Evolutionary conservation across 2,888 invertebrate species (phyloP).

Genomic region (Scotopteryx bipunctaria): DNA sequence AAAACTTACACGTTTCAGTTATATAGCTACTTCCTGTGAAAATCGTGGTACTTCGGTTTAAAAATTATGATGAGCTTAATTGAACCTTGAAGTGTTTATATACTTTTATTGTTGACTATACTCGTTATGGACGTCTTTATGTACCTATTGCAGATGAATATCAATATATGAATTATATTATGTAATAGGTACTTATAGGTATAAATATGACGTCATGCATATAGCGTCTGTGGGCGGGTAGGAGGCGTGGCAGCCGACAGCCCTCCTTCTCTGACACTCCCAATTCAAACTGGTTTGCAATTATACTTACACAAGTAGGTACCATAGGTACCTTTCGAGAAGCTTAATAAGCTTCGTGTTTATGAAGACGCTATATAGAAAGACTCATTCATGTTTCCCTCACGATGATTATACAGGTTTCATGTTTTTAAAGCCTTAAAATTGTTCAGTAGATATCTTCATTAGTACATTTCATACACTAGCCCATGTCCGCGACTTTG

Average conservation of each 20-base stretch:
- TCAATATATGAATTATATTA: conserved; percentile 1
- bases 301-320: conserved; percentile 40
- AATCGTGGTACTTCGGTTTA: no score
- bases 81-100: no score
- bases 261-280: conserved; percentile 56
- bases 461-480: no score
- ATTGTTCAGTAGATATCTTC: no score
- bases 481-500: no score
- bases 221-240: conserved; percentile 45
- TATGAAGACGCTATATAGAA: conserved; percentile 6
- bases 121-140: no score
- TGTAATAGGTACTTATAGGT: conserved; percentile 7
- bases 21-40: no score
- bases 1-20: no score
- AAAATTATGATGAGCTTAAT: no score
- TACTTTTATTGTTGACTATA: no score
- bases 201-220: conserved; percentile 17
- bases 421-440: no score
- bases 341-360: conserved; percentile 6
- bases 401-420: not conserved
- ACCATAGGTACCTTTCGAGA: conserved; percentile 4
- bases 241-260: conserved; percentile 59
- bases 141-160: no score
- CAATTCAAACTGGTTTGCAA: conserved; percentile 62
- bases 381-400: not conserved